phyloP scores from a whole-genome alignment of 2,888 invertebrate species.

The Amiota minor region DNA sequence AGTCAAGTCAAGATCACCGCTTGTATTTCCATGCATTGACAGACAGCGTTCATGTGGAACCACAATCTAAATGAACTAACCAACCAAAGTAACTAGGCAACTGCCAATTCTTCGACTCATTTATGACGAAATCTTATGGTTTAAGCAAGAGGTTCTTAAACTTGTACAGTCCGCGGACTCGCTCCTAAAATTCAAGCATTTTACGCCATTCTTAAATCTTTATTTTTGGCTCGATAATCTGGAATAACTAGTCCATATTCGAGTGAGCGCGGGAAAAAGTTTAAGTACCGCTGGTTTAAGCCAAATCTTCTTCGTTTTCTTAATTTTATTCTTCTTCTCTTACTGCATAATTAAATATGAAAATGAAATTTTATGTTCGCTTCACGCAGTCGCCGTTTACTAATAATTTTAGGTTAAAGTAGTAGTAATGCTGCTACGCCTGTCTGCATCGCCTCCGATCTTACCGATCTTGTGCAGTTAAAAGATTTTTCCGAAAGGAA shows the following conservation, averaged over 20 bases:
- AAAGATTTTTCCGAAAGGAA: no score
- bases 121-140: slow-evolving; percentile 20
- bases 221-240: no score
- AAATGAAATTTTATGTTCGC: slow-evolving; percentile 55
- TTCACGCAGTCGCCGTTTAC: slow-evolving; percentile 16
- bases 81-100: background rate
- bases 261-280: no score
- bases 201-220: no score
- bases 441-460: no score
- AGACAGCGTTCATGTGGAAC: background rate
- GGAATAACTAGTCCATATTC: no score
- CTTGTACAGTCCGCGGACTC: no score
- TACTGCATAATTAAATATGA: slow-evolving; percentile 55
- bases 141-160: background rate
- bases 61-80: no score
- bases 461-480: no score
- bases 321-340: slow-evolving; percentile 4
- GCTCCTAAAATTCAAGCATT: no score
- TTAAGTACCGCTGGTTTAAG: background rate
- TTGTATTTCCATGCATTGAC: slow-evolving; percentile 14
- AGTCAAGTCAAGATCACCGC: background rate
- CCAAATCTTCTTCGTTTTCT: background rate
- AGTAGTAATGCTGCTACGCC: no score
- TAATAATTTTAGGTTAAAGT: no score
- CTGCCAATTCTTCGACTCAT: slow-evolving; percentile 15